Conservation (phyloP, 2,113 vertebrate species). For the Onychorhynchus coronatus region DNA sequence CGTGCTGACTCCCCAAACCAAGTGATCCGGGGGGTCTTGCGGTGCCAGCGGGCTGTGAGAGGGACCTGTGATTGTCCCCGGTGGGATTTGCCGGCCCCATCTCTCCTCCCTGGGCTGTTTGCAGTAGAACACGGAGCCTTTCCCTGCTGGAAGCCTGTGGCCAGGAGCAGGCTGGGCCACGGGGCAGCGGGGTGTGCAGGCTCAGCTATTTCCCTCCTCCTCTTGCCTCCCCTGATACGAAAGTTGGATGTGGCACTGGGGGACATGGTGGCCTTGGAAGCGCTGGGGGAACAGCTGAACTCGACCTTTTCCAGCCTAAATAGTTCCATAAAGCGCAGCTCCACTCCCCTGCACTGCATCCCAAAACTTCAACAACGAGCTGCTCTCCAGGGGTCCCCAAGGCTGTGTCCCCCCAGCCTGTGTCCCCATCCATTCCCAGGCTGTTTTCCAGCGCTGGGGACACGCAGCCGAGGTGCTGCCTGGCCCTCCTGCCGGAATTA, state of each 20-base stretch:
- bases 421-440: background rate
- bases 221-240: background rate
- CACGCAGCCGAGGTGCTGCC: background rate
- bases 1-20: background rate
- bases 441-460: background rate
- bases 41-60: background rate
- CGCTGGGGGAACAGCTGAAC: background rate
- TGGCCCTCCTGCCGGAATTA: background rate
- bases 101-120: background rate
- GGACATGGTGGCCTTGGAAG: background rate
- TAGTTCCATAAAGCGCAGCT: background rate
- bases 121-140: background rate
- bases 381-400: background rate
- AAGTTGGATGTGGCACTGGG: background rate
- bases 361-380: fast-evolving
- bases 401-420: background rate
- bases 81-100: background rate
- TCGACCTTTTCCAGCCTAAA: background rate
- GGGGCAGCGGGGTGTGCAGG: background rate
- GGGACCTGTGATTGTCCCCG: background rate
- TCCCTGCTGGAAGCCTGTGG: background rate
- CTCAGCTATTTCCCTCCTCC: background rate
- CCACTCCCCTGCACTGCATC: fast-evolving
- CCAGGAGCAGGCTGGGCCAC: background rate
- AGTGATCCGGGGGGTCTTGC: fast-evolving